Evolutionary conservation across 2,113 vertebrate species (phyloP), one percentile per base, ranked within the genome.

Genomic region (Sylvicapra grimmia): DNA sequence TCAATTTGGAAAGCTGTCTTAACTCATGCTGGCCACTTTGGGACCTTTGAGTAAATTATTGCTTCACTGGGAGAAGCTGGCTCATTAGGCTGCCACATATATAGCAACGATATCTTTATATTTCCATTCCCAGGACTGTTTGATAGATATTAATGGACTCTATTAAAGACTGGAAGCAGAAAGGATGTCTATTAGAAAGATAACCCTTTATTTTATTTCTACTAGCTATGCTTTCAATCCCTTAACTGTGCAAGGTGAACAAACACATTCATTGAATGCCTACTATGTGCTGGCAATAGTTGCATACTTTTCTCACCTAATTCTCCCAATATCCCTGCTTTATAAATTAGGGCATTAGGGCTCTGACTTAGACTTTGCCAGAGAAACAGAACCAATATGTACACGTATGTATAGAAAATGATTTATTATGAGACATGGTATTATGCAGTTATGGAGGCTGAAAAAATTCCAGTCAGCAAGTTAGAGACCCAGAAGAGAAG

Each of bases 91-190:
- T 98, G 97, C 94, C 92, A 97, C 97, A 98, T 96, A 93, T 87
- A 98, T 61, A 97, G 95, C 94, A 91, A 91, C 7, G 86, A 97
- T 92, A 93, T 85, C 93, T 97, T 98, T 98, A 97, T 98, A 98
- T 97, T 98, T 97, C 95, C 96, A 98, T 96, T 98, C 96, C 95
- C 63, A 97, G 94, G 93, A 98, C 97, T 98, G 93, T 93, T 97
- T 97, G 97, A 98, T 97, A 97, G 98, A 97, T 98, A 98, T 98
- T 98, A 98, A 98, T 98, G 97, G 94, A 96, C 87, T 98, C 98
- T 98, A 98, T 98, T 98, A 98, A 96, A 98, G 94, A 97, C 88
- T 97, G 12, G 96, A 98, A 92, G 91, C 91, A 97, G 89, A 92
- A 98, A 97, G 91, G 92, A 72, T 96, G 84, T 97, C 96, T 98